Conservation (phyloP, 2,113 vertebrate species). For the Chaetodon auriga region DNA sequence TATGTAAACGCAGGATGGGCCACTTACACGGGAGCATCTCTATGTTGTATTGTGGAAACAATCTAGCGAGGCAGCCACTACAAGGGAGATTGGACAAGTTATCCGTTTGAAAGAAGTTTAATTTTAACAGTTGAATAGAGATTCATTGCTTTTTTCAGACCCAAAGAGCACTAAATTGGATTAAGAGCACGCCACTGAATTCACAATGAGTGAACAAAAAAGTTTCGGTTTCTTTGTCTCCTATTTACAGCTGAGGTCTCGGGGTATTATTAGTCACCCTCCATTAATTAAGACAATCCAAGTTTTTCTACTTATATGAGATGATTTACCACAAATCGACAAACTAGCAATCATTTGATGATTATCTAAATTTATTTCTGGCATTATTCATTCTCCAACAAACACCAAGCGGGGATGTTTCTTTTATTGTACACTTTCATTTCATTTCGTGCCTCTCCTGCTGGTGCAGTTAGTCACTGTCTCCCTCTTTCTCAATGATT, state of each 20-base stretch:
- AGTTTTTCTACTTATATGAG: conserved; percentile 28
- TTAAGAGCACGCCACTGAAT: conserved; percentile 67
- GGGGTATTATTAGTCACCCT: conserved; percentile 33
- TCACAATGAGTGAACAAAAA: conserved; percentile 69
- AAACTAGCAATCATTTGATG: conserved; percentile 42
- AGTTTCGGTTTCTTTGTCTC: conserved; percentile 60
- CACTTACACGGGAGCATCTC: conserved; percentile 47
- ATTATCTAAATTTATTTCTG: conserved; percentile 52
- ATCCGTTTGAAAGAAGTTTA: conserved; percentile 75
- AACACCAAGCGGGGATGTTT: conserved; percentile 62
- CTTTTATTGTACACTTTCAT: conserved; percentile 81
- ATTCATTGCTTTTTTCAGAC: conserved; percentile 60
- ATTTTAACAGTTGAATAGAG: conserved; percentile 72
- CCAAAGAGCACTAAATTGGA: conserved; percentile 68
- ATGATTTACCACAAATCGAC: conserved; percentile 25
- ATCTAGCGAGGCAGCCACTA: conserved; percentile 74
- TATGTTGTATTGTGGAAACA: conserved; percentile 81
- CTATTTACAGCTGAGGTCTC: conserved; percentile 25
- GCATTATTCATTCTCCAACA: conserved; percentile 54
- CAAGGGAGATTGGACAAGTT: conserved; percentile 66
- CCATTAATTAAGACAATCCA: conserved; percentile 51
- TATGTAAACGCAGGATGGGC: conserved; percentile 75
- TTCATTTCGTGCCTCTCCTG: conserved; percentile 73
- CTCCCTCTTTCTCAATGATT: conserved; percentile 76
- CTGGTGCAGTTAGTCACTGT: conserved; percentile 80